Evolutionary conservation across 2,888 invertebrate species (phyloP).

Genomic region (Teleiodes luculella): DNA sequence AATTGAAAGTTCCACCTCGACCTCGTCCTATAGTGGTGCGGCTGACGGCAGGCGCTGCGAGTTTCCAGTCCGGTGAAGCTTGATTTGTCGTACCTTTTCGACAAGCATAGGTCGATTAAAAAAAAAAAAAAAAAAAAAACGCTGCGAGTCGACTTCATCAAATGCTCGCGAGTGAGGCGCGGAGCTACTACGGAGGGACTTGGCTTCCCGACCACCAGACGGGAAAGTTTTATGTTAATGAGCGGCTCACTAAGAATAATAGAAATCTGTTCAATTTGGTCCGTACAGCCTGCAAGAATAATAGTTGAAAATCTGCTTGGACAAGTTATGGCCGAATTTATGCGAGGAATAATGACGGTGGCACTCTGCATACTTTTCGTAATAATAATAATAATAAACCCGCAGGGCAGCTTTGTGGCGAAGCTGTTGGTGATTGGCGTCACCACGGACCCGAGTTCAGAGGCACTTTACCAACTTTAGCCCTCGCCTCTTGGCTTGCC

Average conservation of each 20-base stretch:
- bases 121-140: too few species aligned
- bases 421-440: too few species aligned
- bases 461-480: too few species aligned
- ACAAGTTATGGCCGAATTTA: background rate
- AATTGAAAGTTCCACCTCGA: too few species aligned
- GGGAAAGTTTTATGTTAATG: conserved; percentile 2
- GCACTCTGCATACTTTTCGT: background rate
- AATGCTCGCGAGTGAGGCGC: background rate
- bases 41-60: background rate
- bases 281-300: background rate
- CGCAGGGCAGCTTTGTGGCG: too few species aligned
- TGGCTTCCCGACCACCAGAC: background rate
- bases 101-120: too few species aligned
- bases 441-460: too few species aligned
- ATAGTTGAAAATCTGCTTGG: background rate
- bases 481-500: too few species aligned
- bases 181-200: background rate
- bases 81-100: too few species aligned
- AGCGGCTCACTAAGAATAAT: conserved; percentile 4
- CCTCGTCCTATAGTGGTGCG: background rate
- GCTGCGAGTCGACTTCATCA: background rate
- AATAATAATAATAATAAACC: too few species aligned
- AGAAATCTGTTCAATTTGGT: background rate
- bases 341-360: background rate
- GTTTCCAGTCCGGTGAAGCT: too few species aligned